Evolutionary conservation across 2,113 vertebrate species (phyloP), one percentile per base, ranked within the genome.

Genomic region (Aptenodytes forsteri): DNA sequence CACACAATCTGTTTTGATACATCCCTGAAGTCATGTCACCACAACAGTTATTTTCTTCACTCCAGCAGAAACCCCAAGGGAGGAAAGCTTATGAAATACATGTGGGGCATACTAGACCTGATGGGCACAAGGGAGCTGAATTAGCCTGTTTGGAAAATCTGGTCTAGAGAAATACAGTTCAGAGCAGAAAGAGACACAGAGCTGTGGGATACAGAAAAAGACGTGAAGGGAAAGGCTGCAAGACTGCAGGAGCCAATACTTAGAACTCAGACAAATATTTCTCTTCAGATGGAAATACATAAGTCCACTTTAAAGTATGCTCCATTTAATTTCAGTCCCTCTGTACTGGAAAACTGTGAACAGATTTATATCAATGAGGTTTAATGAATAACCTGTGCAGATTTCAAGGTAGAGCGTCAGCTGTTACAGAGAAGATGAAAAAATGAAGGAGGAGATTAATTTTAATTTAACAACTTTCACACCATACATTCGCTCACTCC

Each of bases 11-110:
- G 89, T 94, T 95, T 91, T 96, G 89, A 95, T 96, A 91, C 64
- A 93, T 93, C 93, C 87, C 95, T 83, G 89, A 94, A 97, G 95
- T 93, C 91, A 83, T 79, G 84, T 89, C 78, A 94, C 84, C 93
- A 88, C 91, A 97, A 91, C 87, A 91, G 91, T 61, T 93, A 95
- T 89, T 94, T 83, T 90, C 71, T 83, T 93, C 83, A 76, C 75
- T 94, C 76, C 89, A 94, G 75, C 75, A 95, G 78, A 92, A 97
- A 86, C 29, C 89, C 69, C 87, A 90, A 88, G 94, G 75, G 89
- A 96, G 50, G 21, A 90, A 83, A 90, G 78, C 87, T 81, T 83
- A 88, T 55, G 84, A 96, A 94, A 91, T 70, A 49, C 93, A 94
- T 73, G 82, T 85, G 90, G 82, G 55, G 32, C n/a, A 20, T 50